Percentiles rank a stretch among this genome's conserved stretches.
These are phyloP conservation scores for Cricetomys ansorgei DNA, from an alignment of 2,113 vertebrate species.

Conservation along the genomic window DNA sequence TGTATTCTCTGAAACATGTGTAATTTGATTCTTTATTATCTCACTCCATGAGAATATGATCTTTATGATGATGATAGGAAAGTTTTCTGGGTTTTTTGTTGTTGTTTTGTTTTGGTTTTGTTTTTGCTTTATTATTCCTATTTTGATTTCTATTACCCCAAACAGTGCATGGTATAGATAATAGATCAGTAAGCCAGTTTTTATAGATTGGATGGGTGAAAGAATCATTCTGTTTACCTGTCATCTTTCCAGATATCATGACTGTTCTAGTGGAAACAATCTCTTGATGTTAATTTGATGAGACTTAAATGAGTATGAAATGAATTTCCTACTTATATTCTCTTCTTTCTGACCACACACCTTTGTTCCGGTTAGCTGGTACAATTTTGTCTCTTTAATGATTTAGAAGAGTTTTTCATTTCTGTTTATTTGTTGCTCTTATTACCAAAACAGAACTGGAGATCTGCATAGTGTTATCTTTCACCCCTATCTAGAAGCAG, in stretches of 20 bases:
- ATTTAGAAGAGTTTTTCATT: not conserved
- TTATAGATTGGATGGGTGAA: not conserved
- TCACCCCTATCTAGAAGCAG: not conserved
- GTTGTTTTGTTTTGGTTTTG: too few relatives aligned
- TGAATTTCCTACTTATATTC: not conserved
- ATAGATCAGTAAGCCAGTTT: not conserved
- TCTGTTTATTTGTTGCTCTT: not conserved
- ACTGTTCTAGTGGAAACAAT: not conserved
- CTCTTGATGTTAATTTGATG: not conserved
- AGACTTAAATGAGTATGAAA: not conserved
- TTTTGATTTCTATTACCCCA: not conserved
- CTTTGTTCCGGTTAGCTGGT: too few relatives aligned
- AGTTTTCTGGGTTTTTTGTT: conserved; percentile 16
- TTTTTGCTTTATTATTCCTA: conserved; percentile 26
- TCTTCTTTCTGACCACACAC: not conserved
- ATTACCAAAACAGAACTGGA: not conserved
- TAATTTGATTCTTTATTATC: not conserved
- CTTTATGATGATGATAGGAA: not conserved
- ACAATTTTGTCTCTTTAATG: not conserved
- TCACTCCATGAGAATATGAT: not conserved
- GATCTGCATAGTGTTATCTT: conserved; percentile 25
- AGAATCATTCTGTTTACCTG: not conserved
- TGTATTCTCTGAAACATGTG: not conserved
- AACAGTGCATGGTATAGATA: not conserved
- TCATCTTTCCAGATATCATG: not conserved